Base-by-base conservation (phyloP, 1,140 invertebrate species). In the Venustaconcha ellipsiformis region DNA sequence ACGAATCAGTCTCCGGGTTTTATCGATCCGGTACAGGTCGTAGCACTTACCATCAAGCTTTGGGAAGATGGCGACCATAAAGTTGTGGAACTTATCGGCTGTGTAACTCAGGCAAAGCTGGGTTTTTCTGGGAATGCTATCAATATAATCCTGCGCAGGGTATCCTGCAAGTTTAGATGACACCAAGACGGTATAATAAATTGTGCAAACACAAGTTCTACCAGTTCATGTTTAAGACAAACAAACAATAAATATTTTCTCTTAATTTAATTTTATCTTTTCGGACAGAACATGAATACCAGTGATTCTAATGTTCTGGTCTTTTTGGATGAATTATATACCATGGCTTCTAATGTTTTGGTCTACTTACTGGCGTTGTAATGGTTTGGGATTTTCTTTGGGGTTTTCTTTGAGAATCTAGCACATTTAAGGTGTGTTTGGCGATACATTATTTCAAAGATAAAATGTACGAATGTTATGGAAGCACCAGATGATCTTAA, bases 21-120 rank as follows among this genome's bases (percentile, higher is more conserved):
- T 74, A 65, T 79, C 78, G 55, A 79, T 79, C 8, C 78, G 67
- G 64, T 79, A 79, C 56, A 79, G 69, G 37, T 75, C 78, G 23
- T 68, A 79, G 14, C 63, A 23, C 8, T 72, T 66, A 8, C 72
- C 78, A 14, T 68, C 69, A 23, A 79, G 69, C 23, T 71, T 74
- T 1, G 78, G 78, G 37, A 75, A 79, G 20, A 79, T 14, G 14
- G 62, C 62, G 13, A 63, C 58, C 64, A 79, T 74, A 67, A 74
- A 71, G 17, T 30, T 18, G 15, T 59, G 72, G 59, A 75, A 79
- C 55, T 62, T 62, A 18, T 66, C 67, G 18, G 71, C 78, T 55
- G 63, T 62, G 20, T 67, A 74, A 30, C 67, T 74, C 12, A 79
- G 59, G 58, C 72, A 74, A 3, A 79, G 68, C 30, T 79, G 73